These are phyloP conservation scores for Porites lobata DNA, from an alignment of 92 coral and sea anemone genomes.

Conservation along the genomic window DNA sequence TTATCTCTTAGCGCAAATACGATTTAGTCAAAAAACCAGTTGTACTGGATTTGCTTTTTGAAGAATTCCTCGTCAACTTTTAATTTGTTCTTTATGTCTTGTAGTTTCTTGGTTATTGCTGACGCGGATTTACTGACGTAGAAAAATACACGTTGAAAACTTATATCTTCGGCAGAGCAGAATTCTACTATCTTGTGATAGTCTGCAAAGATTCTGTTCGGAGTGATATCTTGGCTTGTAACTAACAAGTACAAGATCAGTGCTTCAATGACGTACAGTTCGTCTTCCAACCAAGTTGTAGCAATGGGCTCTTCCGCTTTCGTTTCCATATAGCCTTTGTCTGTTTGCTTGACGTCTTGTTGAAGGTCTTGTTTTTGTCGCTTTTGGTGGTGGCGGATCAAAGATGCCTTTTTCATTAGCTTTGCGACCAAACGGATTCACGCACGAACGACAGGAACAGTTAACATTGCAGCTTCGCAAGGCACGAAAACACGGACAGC, in stretches of 20 bases:
- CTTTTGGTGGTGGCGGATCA: constrained; percentile 38
- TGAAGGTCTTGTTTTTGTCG: constrained; percentile 50
- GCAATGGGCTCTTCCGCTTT: constrained; percentile 20
- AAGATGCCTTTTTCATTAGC: constrained; percentile 23
- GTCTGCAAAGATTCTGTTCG: neutral
- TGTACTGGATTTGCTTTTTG: neutral
- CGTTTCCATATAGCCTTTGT: constrained; percentile 18
- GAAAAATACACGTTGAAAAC: constrained; percentile 12
- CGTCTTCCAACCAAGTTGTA: constrained; percentile 40
- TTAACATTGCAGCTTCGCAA: constrained; percentile 28
- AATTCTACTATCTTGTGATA: constrained; percentile 24
- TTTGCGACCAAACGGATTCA: constrained; percentile 46
- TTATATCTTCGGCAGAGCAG: constrained; percentile 8
- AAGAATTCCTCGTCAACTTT: constrained; percentile 8
- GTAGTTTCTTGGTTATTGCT: constrained; percentile 27
- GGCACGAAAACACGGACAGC: constrained; percentile 47
- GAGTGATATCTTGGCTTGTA: constrained; percentile 5
- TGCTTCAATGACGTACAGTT: constrained; percentile 18
- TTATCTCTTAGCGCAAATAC: constrained; percentile 17
- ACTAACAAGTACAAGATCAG: constrained; percentile 12
- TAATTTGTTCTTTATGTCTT: constrained; percentile 9
- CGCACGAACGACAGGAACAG: constrained; percentile 50
- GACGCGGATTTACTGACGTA: constrained; percentile 1
- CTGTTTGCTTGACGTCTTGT: neutral
- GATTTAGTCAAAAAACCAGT: neutral